phyloP scores from a whole-genome alignment of 2,888 invertebrate species.

The Drosophila fulvimacula region DNA sequence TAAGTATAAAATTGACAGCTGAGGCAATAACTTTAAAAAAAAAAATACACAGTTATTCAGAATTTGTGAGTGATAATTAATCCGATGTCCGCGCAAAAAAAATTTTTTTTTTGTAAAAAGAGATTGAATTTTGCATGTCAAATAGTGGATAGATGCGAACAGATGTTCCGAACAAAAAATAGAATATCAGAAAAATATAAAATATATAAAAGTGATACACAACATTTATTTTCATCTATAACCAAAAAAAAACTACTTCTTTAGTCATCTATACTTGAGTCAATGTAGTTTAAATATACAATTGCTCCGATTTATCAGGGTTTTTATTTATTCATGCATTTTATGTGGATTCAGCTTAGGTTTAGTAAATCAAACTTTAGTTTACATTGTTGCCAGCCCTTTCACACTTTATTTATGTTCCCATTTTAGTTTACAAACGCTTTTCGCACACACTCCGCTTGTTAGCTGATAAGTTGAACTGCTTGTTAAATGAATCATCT shows the following conservation, averaged over 20 bases:
- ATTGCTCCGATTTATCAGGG: no score
- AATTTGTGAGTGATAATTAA: slow-evolving; percentile 1
- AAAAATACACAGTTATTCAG: slow-evolving; percentile 15
- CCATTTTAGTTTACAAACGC: neutral
- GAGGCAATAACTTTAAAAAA: slow-evolving; percentile 2
- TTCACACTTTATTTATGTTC: neutral
- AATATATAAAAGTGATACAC: neutral
- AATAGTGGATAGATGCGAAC: neutral
- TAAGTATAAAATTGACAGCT: slow-evolving; percentile 2
- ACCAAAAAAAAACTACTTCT: no score
- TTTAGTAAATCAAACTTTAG: neutral
- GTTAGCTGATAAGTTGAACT: slow-evolving; percentile 69
- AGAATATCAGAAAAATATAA: neutral
- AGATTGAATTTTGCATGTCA: neutral
- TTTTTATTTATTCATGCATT: no score
- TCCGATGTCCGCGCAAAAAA: neutral
- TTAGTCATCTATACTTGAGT: no score
- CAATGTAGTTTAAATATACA: no score
- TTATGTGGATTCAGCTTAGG: no score
- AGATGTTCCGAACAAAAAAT: neutral
- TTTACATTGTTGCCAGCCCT: slow-evolving; percentile 4
- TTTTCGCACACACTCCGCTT: slow-evolving; percentile 51
- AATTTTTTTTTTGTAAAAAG: neutral
- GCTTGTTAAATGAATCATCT: slow-evolving; percentile 56
- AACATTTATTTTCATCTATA: no score